Conservation (phyloP, 2,113 vertebrate genomes). For the Nerophis ophidion region DNA sequence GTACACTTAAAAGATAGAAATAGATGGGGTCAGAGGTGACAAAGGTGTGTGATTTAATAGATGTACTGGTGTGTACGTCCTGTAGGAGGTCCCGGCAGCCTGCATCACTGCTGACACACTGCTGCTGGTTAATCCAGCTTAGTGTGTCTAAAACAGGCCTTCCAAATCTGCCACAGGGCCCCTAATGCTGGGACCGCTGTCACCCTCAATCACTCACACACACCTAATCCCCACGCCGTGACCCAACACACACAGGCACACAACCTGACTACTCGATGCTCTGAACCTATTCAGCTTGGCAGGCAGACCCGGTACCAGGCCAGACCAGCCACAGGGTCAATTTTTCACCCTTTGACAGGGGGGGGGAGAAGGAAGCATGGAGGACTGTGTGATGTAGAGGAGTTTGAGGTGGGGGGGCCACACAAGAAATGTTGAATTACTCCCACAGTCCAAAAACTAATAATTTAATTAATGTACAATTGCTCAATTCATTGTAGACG, state of each 20-base stretch:
- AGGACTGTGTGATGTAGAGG: conserved; percentile 8
- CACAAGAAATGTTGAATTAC: conserved; percentile 4
- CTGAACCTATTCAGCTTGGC: conserved; percentile 43
- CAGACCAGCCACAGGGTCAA: conserved; percentile 61
- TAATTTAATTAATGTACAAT: no score
- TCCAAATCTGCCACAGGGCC: conserved; percentile 69
- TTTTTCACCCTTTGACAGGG: conserved; percentile 23
- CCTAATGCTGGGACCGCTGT: conserved; percentile 72
- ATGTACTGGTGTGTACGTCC: conserved; percentile 39
- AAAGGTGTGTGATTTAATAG: conserved; percentile 14
- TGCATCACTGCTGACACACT: conserved; percentile 71
- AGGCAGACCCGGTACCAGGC: conserved; percentile 57
- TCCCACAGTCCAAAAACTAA: no score
- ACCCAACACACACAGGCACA: conserved; percentile 51
- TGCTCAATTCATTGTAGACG: no score
- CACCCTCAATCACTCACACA: conserved; percentile 76
- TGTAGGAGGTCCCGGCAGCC: conserved; percentile 57
- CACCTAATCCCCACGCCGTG: conserved; percentile 68
- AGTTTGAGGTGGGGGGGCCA: background rate
- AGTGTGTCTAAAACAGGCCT: conserved; percentile 73
- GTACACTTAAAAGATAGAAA: conserved; percentile 1
- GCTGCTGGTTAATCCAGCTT: conserved; percentile 72
- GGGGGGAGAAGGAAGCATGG: conserved; percentile 4
- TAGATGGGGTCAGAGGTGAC: conserved; percentile 32
- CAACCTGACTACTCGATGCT: conserved; percentile 21